These are phyloP conservation scores for Ridgeia piscesae DNA, from an alignment of 1,140 invertebrate genomes.

Conservation along the genomic window DNA sequence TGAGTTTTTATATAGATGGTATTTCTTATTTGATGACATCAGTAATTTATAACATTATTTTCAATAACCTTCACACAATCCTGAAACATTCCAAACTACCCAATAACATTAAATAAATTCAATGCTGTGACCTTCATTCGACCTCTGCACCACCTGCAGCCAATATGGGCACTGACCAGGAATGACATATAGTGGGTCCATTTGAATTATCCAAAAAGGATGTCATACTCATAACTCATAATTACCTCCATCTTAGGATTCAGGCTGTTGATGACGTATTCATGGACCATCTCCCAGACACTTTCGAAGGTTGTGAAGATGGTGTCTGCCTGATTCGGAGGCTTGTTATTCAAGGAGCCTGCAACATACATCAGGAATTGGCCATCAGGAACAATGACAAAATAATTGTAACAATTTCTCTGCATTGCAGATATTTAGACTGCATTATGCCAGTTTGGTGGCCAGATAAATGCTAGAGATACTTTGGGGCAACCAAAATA, in stretches of 20 bases:
- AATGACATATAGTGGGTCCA: neutral
- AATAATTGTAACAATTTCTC: too few relatives aligned
- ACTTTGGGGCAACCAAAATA: too few relatives aligned
- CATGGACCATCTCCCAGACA: constrained; percentile 77
- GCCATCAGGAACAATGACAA: too few relatives aligned
- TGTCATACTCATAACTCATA: neutral
- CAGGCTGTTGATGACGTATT: constrained; percentile 82
- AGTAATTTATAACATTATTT: too few relatives aligned
- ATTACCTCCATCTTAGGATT: constrained; percentile 77
- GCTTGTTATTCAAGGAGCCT: constrained; percentile 79
- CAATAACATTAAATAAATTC: neutral
- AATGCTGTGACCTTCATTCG: neutral
- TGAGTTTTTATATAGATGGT: too few relatives aligned
- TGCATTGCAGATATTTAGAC: too few relatives aligned
- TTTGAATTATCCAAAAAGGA: neutral
- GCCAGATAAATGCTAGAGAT: too few relatives aligned
- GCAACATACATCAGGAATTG: neutral
- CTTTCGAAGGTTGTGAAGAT: constrained; percentile 77
- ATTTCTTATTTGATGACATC: too few relatives aligned
- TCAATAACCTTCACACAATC: too few relatives aligned
- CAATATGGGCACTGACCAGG: neutral
- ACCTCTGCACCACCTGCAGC: neutral
- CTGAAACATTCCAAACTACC: neutral
- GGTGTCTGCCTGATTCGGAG: constrained; percentile 70
- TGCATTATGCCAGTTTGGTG: too few relatives aligned